phyloP scores from a whole-genome alignment of 1,140 invertebrate genomes.

The Hyles vespertilio region DNA sequence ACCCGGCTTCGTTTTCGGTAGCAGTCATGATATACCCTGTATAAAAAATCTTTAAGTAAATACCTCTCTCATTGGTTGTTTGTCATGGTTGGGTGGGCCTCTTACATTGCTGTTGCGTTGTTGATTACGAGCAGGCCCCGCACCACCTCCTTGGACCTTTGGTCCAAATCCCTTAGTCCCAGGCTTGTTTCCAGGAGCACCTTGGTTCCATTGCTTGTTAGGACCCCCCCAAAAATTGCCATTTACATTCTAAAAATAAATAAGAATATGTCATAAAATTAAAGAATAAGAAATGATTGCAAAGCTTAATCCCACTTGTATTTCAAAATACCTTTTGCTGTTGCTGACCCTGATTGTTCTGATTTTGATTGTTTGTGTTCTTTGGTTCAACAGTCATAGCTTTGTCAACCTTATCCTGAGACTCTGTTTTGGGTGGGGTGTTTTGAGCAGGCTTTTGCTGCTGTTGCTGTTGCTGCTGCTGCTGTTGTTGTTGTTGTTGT shows the following conservation, averaged over 20 bases:
- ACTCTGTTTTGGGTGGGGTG: constrained; percentile 28
- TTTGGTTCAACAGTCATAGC: constrained; percentile 36
- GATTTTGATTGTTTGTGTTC: constrained; percentile 35
- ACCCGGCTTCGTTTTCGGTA: too few species aligned
- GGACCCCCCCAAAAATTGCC: constrained; percentile 48
- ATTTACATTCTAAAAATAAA: constrained; percentile 51
- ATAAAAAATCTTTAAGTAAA: constrained; percentile 2
- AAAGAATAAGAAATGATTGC: too few species aligned
- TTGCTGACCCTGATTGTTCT: constrained; percentile 24
- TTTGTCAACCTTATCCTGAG: constrained; percentile 52
- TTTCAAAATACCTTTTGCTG: constrained; percentile 20
- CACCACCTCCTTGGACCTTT: constrained; percentile 37
- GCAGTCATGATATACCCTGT: too few species aligned
- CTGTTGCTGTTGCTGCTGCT: constrained; percentile 26
- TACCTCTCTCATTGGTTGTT: constrained; percentile 54
- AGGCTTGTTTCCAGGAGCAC: constrained; percentile 33
- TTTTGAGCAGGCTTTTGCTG: constrained; percentile 28
- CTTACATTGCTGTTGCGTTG: constrained; percentile 31
- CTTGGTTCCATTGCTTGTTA: constrained; percentile 31
- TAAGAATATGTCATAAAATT: too few species aligned
- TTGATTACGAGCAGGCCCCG: constrained; percentile 39
- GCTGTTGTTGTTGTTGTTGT: constrained; percentile 26
- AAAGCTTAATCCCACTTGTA: background rate
- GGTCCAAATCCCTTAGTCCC: constrained; percentile 21
- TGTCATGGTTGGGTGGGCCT: constrained; percentile 18